phyloP scores from a whole-genome alignment of 2,888 invertebrate species.

The Thumatha senex region DNA sequence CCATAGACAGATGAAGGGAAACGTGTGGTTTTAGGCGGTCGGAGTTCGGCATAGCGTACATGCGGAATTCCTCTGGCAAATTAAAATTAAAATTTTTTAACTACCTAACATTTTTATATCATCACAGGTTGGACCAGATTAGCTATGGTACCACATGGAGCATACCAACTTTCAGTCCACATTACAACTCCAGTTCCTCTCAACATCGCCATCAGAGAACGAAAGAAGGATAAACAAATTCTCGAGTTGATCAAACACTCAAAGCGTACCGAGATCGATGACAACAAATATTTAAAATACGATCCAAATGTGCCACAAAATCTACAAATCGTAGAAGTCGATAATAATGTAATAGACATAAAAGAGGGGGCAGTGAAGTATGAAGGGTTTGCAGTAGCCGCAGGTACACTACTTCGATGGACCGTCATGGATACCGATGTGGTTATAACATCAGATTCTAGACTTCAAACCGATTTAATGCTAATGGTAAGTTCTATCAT shows the following conservation, averaged over 20 bases:
- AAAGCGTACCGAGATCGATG: slow-evolving; percentile 55
- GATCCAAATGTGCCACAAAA: slow-evolving; percentile 73
- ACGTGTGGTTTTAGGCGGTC: too few relatives aligned
- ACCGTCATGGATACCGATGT: slow-evolving; percentile 68
- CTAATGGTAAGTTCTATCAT: slow-evolving; percentile 61
- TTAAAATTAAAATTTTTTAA: too few relatives aligned
- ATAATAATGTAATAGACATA: slow-evolving; percentile 70
- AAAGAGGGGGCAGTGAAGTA: slow-evolving; percentile 58
- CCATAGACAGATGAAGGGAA: too few relatives aligned
- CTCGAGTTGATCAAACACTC: slow-evolving; percentile 66
- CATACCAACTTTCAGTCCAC: slow-evolving; percentile 65
- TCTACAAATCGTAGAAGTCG: slow-evolving; percentile 71
- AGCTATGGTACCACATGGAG: slow-evolving; percentile 69
- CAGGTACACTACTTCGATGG: slow-evolving; percentile 66
- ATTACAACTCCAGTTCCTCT: slow-evolving; percentile 63
- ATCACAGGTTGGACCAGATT: slow-evolving; percentile 67
- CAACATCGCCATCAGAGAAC: slow-evolving; percentile 64
- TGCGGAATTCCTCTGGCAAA: too few relatives aligned
- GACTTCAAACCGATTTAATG: slow-evolving; percentile 68
- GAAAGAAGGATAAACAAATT: slow-evolving; percentile 63
- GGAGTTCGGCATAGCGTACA: too few relatives aligned
- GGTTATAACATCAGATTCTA: slow-evolving; percentile 59
- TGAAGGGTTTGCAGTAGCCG: slow-evolving; percentile 67
- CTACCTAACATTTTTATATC: neutral
- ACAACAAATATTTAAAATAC: slow-evolving; percentile 70